These are phyloP conservation scores for Sebastes fasciatus DNA, from an alignment of 2,113 vertebrate species.

Conservation along the genomic window DNA sequence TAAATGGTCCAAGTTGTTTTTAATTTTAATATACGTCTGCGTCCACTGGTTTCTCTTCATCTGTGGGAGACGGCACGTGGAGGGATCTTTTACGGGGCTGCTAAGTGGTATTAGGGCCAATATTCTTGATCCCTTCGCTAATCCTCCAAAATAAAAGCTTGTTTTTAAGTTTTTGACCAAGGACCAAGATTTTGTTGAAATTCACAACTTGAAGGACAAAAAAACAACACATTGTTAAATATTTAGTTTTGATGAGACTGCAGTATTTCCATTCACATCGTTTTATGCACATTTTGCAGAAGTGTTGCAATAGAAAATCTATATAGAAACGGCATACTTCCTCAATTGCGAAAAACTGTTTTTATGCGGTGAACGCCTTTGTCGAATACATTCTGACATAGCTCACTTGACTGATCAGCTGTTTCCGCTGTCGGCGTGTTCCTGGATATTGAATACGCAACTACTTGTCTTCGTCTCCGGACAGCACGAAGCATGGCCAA, in stretches of 20 bases:
- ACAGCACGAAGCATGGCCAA: too few relatives aligned
- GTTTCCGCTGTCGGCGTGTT: too few relatives aligned
- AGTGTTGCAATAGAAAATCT: too few relatives aligned
- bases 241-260: constrained; percentile 8
- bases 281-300: too few relatives aligned
- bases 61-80: constrained; percentile 4
- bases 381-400: too few relatives aligned
- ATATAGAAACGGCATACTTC: too few relatives aligned
- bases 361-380: too few relatives aligned
- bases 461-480: too few relatives aligned
- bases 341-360: too few relatives aligned
- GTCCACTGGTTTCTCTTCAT: constrained; percentile 46
- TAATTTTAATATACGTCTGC: constrained; percentile 67
- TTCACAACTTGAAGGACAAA: not conserved
- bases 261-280: too few relatives aligned
- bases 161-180: not conserved
- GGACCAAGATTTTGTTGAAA: not conserved
- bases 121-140: constrained; percentile 13
- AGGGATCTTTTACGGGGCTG: constrained; percentile 14
- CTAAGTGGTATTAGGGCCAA: constrained; percentile 16
- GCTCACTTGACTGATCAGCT: too few relatives aligned
- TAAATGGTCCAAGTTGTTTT: constrained; percentile 74
- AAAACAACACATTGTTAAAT: not conserved
- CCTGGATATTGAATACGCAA: too few relatives aligned
- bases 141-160: constrained; percentile 6